Percentiles rank a stretch among this genome's conserved stretches.
Conservation (phyloP, 2,113 vertebrate species). For the Zosterops hypoxanthus region DNA sequence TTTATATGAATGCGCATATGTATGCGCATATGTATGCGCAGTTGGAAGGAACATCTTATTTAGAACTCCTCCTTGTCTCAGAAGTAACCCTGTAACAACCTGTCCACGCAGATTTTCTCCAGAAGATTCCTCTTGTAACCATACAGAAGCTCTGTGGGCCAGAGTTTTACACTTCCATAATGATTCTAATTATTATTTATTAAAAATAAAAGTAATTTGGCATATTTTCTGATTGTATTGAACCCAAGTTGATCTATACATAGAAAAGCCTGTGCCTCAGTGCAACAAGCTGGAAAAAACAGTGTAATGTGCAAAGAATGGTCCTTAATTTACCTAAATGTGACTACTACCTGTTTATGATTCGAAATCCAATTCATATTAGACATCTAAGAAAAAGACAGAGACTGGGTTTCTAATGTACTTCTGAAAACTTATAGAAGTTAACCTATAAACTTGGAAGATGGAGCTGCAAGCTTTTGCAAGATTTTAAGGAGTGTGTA, state of each 20-base stretch:
- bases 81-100: background rate
- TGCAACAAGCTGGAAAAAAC: background rate
- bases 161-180: background rate
- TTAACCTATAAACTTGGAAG: background rate
- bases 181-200: background rate
- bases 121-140: background rate
- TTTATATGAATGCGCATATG: background rate
- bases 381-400: background rate
- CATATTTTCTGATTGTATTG: background rate
- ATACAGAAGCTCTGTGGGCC: background rate
- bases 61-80: background rate
- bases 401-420: background rate
- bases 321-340: background rate
- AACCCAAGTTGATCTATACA: background rate
- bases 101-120: background rate
- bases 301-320: background rate
- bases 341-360: background rate
- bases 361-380: background rate
- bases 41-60: no score
- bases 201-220: background rate
- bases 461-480: background rate
- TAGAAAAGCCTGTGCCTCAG: background rate
- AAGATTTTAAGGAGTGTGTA: background rate
- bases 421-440: background rate
- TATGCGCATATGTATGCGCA: no score